Conservation (phyloP, 2,888 invertebrate species). For the Anthrax anthrax region DNA sequence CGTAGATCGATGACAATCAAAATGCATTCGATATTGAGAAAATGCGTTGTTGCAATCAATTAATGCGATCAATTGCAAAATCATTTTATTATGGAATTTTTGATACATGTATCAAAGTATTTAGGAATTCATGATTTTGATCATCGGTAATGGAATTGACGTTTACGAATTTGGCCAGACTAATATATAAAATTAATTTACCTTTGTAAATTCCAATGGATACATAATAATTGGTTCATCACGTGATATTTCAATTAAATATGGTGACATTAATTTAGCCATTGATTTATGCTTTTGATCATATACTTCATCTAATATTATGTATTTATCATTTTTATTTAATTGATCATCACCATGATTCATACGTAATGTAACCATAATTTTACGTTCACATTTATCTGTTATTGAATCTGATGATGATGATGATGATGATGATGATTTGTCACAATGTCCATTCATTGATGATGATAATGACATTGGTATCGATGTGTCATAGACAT, state of each 20-base stretch:
- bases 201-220: constrained; percentile 19
- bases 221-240: constrained; percentile 21
- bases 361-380: constrained; percentile 19
- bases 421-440: too few relatives aligned
- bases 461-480: not conserved
- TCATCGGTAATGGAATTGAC: too few relatives aligned
- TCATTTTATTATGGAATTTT: too few relatives aligned
- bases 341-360: constrained; percentile 16
- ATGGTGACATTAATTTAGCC: constrained; percentile 20
- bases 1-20: too few relatives aligned
- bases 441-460: not conserved
- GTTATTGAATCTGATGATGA: not conserved
- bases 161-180: not conserved
- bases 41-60: too few relatives aligned
- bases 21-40: too few relatives aligned
- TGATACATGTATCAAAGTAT: too few relatives aligned
- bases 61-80: too few relatives aligned
- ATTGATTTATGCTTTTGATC: constrained; percentile 15
- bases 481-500: not conserved
- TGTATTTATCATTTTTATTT: constrained; percentile 16
- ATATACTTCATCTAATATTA: constrained; percentile 20
- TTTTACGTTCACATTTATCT: constrained; percentile 15
- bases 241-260: constrained; percentile 19
- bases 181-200: constrained; percentile 1
- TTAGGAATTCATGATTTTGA: too few relatives aligned